phyloP scores from a whole-genome alignment of 2,888 invertebrate genomes.

The Theodoxus fluviatilis region DNA sequence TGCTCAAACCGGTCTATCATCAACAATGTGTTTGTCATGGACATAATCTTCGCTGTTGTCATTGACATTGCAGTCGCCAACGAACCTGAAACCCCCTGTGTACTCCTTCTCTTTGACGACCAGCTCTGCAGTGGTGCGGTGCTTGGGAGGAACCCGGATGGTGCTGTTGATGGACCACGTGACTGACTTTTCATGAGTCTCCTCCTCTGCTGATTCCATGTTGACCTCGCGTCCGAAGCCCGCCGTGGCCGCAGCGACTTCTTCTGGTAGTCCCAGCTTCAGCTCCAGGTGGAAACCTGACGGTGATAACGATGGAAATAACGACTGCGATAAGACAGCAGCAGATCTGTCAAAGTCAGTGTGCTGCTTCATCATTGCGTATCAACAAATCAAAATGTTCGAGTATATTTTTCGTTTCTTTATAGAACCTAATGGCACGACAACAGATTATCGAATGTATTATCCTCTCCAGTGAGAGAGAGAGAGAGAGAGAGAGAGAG shows the following conservation, averaged over 20 bases:
- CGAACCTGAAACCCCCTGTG: constrained; percentile 64
- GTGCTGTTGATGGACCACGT: constrained; percentile 68
- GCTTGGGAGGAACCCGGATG: constrained; percentile 57
- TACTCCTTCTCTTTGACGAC: constrained; percentile 67
- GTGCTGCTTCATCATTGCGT: neutral
- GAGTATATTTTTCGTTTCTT: too few relatives aligned
- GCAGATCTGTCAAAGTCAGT: neutral
- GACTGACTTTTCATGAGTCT: constrained; percentile 61
- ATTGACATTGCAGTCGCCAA: too few relatives aligned
- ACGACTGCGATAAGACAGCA: neutral
- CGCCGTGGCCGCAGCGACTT: constrained; percentile 62
- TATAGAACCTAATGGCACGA: too few relatives aligned
- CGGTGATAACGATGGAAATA: too few relatives aligned
- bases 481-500: too few relatives aligned
- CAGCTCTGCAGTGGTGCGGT: constrained; percentile 65
- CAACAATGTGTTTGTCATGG: too few relatives aligned
- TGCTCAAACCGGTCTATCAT: too few relatives aligned
- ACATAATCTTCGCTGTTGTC: too few relatives aligned
- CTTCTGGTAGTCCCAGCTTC: constrained; percentile 67
- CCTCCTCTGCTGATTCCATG: constrained; percentile 61
- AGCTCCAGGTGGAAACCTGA: constrained; percentile 65
- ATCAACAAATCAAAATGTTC: too few relatives aligned
- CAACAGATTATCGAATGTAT: too few relatives aligned
- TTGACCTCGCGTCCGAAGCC: constrained; percentile 65
- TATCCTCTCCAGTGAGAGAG: too few relatives aligned